Evolutionary conservation across 2,888 invertebrate species (phyloP).

Genomic region (Conus canariensis): DNA sequence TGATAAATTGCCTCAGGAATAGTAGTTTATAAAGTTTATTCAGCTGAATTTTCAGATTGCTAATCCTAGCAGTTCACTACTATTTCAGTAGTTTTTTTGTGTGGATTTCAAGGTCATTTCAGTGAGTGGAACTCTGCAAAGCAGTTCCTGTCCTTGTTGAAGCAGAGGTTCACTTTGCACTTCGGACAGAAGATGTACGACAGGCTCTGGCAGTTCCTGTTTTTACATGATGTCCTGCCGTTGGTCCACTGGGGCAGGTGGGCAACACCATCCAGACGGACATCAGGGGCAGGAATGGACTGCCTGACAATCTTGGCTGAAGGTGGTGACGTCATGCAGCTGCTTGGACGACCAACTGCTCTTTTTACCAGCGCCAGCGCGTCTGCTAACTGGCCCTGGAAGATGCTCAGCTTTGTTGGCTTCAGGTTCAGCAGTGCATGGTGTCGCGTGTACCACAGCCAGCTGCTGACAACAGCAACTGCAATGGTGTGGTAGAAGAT

Average conservation of each 20-base stretch:
- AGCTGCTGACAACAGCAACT: neutral
- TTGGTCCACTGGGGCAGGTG: neutral
- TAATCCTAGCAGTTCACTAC: neutral
- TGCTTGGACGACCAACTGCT: neutral
- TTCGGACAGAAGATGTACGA: neutral
- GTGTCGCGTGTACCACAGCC: neutral
- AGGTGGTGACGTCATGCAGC: neutral
- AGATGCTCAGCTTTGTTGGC: neutral
- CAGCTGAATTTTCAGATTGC: neutral
- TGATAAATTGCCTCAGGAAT: conserved; percentile 3
- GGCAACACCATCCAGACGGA: neutral
- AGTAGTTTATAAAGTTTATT: neutral
- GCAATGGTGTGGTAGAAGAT: too few species aligned
- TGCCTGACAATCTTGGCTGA: conserved; percentile 3
- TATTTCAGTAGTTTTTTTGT: neutral
- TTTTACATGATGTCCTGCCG: neutral
- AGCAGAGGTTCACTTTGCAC: neutral
- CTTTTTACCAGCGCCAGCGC: neutral
- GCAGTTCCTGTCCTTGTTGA: conserved; percentile 5
- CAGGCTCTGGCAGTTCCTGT: conserved; percentile 13
- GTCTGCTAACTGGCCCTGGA: neutral
- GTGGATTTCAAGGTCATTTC: neutral
- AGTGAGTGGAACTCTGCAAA: neutral
- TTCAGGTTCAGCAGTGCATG: neutral
- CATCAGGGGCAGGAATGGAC: neutral